Evolutionary conservation across 2,888 invertebrate species (phyloP).

Genomic region (Drosophila bunnanda): DNA sequence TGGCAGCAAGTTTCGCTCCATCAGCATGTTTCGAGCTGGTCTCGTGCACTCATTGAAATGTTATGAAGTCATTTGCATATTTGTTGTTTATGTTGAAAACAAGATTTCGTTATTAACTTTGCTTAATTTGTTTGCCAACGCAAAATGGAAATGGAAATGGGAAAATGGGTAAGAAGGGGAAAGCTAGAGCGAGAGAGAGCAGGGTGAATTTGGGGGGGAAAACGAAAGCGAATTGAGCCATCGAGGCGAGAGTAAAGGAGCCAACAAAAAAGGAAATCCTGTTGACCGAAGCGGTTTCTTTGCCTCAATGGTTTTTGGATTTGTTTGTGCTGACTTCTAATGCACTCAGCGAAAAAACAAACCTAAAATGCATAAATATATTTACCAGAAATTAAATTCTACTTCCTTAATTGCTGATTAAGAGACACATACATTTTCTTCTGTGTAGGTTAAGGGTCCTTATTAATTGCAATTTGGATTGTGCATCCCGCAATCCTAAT

Average conservation of each 20-base stretch:
- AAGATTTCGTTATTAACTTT: constrained; percentile 79
- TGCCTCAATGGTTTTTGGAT: constrained; percentile 48
- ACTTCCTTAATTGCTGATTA: neutral
- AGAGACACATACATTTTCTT: neutral
- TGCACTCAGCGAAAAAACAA: neutral
- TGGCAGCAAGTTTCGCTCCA: constrained; percentile 36
- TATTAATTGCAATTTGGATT: constrained; percentile 61
- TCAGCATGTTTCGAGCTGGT: constrained; percentile 56
- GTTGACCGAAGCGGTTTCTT: constrained; percentile 72
- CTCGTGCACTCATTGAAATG: constrained; percentile 49
- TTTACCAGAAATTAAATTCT: neutral
- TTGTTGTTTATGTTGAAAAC: constrained; percentile 77
- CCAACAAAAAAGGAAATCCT: constrained; percentile 56
- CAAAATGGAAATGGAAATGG: constrained; percentile 35
- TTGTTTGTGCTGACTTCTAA: constrained; percentile 39
- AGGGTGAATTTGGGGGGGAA: neutral
- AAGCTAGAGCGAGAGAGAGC: neutral
- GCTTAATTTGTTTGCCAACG: constrained; percentile 74
- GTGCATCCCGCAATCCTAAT: constrained; percentile 29
- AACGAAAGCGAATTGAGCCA: constrained; percentile 59
- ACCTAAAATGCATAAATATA: neutral
- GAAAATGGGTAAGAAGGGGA: neutral
- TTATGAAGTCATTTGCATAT: constrained; percentile 75
- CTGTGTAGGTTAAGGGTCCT: constrained; percentile 24
- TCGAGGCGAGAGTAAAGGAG: constrained; percentile 29